Conservation (phyloP, 2,888 invertebrate genomes). For the Hirtodrosophila alboralis region DNA sequence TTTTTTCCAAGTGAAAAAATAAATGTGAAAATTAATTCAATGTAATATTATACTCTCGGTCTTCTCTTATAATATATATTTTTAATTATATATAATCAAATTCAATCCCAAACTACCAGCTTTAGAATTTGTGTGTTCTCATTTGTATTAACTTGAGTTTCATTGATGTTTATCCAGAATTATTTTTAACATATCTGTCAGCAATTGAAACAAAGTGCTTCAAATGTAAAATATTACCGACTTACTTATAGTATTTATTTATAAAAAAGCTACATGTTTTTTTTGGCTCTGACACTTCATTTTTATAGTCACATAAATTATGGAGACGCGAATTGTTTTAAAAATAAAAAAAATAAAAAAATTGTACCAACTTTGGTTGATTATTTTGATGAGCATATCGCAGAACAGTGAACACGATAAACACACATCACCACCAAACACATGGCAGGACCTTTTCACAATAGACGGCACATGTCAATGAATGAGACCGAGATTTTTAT, state of each 20-base stretch:
- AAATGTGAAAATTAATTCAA: background rate
- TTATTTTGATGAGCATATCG: constrained; percentile 69
- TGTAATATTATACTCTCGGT: no score
- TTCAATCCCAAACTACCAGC: no score
- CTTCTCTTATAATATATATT: no score
- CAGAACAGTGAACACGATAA: constrained; percentile 64
- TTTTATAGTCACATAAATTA: constrained; percentile 69
- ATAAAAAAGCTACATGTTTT: constrained; percentile 45
- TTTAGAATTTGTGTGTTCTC: no score
- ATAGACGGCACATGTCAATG: constrained; percentile 72
- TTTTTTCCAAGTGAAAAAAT: no score
- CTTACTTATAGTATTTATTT: constrained; percentile 12
- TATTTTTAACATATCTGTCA: no score
- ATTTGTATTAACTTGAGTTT: no score
- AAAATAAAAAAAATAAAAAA: constrained; percentile 48
- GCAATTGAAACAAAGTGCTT: background rate
- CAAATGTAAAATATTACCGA: no score
- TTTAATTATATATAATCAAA: no score
- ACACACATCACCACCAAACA: constrained; percentile 8
- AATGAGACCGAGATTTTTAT: constrained; percentile 48
- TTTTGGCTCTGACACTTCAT: constrained; percentile 54
- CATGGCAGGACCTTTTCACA: constrained; percentile 25
- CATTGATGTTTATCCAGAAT: no score
- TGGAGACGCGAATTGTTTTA: constrained; percentile 57
- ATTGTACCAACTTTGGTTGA: constrained; percentile 70